Conservation (phyloP, 2,888 invertebrate species). For the Brachyopa scutellaris region DNA sequence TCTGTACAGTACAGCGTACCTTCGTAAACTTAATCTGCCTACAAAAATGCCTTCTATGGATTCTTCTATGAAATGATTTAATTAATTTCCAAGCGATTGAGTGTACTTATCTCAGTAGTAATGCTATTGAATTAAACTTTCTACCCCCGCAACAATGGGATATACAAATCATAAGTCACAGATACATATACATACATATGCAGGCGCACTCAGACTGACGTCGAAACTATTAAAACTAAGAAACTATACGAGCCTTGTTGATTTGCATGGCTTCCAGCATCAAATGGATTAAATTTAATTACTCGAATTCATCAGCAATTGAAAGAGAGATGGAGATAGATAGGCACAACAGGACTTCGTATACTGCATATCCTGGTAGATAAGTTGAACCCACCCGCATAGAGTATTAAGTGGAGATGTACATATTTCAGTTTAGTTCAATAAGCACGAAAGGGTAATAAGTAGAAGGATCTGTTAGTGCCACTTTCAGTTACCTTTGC, state of each 20-base stretch:
- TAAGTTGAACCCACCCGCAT: conserved; percentile 25
- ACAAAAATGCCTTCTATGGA: conserved; percentile 59
- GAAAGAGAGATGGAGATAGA: conserved; percentile 7
- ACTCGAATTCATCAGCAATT: conserved; percentile 50
- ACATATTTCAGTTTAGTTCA: background rate
- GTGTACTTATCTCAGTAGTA: conserved; percentile 50
- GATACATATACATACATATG: too few species aligned
- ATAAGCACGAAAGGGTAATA: conserved; percentile 10
- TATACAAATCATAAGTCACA: conserved; percentile 56
- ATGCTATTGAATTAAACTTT: conserved; percentile 63
- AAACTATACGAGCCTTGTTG: conserved; percentile 46
- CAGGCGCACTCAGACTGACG: conserved; percentile 35
- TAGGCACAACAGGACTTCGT: conserved; percentile 12
- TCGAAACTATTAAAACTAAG: conserved; percentile 30
- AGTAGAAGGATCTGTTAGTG: too few species aligned
- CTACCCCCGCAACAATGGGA: conserved; percentile 37
- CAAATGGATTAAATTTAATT: conserved; percentile 66
- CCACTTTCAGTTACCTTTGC: too few species aligned
- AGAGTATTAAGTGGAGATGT: background rate
- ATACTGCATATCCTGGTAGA: background rate
- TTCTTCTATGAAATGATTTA: conserved; percentile 61
- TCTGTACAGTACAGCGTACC: too few species aligned
- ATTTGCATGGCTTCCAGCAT: conserved; percentile 67
- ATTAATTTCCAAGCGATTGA: conserved; percentile 66
- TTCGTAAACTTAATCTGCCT: conserved; percentile 47